phyloP scores from a whole-genome alignment of 2,888 invertebrate species.

The Tolmerus cingulatus region DNA sequence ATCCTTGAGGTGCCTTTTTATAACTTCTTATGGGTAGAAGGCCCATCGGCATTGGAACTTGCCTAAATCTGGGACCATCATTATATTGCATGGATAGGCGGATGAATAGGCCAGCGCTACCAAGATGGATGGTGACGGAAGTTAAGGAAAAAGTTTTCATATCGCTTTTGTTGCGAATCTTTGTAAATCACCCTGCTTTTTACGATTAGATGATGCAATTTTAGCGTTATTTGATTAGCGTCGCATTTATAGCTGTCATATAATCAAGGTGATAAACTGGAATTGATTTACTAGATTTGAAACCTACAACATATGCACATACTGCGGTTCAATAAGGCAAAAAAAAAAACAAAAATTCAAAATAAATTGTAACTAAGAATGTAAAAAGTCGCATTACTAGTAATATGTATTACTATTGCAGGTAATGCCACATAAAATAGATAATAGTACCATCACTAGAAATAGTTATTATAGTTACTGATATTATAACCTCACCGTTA shows the following conservation, averaged over 20 bases:
- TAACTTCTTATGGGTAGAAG: not conserved
- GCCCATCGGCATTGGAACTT: not conserved
- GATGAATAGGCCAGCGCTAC: not conserved
- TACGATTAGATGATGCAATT: slow-evolving; percentile 19
- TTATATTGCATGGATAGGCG: not conserved
- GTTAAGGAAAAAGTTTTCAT: not conserved
- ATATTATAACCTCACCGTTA: too few species aligned
- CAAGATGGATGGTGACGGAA: not conserved
- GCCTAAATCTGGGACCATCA: not conserved
- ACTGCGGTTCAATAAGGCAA: too few species aligned
- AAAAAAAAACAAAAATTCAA: too few species aligned
- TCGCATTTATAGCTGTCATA: not conserved
- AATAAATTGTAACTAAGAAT: too few species aligned
- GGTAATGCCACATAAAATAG: too few species aligned
- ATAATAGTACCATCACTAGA: too few species aligned
- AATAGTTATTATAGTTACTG: too few species aligned
- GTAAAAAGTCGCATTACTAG: too few species aligned
- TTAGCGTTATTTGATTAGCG: slow-evolving; percentile 3
- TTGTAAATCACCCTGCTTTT: not conserved
- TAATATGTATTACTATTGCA: too few species aligned
- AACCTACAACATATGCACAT: too few species aligned
- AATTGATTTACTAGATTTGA: not conserved
- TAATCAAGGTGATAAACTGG: not conserved
- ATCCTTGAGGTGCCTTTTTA: slow-evolving; percentile 19
- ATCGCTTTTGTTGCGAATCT: not conserved